Evolutionary conservation across 2,113 vertebrate genomes (phyloP), one percentile per base, ranked within the genome.

Genomic region (Chlorodrepanis virens): DNA sequence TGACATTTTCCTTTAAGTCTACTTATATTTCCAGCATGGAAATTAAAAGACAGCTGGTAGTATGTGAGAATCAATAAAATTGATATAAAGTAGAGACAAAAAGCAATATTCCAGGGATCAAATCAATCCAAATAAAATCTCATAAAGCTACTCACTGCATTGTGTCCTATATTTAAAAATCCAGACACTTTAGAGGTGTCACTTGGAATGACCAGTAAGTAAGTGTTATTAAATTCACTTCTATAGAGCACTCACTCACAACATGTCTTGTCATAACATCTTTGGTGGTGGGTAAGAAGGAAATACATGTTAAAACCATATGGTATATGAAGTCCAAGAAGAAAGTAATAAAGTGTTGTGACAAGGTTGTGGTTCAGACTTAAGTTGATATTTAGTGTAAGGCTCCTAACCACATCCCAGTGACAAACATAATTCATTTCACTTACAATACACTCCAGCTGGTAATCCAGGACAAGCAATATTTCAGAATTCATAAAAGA

Each of bases 71-170:
- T 80, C 76, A 64, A 59, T 81, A 52, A 78, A 71, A 33, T 6
- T 57, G 81, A 91, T 59, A 74, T 6, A 33, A 89, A 78, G 11
- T 16, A 80, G 33, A 86, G 33, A 53, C 50, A 89, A 93, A 94
- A 93, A 47, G 4, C 28, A 84, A 33, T 31, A 31, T 45, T 87
- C 20, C 72, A 42, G 0, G 0, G 27, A 60, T 10, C 5, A 69
- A 79, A 87, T 68, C 10, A 67, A 87, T 82, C 47, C 80, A 75
- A 94, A 92, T 90, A 92, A 94, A 92, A 81, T 75, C 56, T 84
- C 29, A 59, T 53, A 67, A 90, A 87, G 8, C 47, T 60, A 45
- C 29, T 35, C 44, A 49, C 12, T 68, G 44, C 13, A 6, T 17
- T 89, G 37, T 81, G 69, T 64, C 44, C 23, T 74, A 19, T 25